Base-by-base conservation (phyloP, 2,888 invertebrate genomes). In the Brachypterus glaber region DNA sequence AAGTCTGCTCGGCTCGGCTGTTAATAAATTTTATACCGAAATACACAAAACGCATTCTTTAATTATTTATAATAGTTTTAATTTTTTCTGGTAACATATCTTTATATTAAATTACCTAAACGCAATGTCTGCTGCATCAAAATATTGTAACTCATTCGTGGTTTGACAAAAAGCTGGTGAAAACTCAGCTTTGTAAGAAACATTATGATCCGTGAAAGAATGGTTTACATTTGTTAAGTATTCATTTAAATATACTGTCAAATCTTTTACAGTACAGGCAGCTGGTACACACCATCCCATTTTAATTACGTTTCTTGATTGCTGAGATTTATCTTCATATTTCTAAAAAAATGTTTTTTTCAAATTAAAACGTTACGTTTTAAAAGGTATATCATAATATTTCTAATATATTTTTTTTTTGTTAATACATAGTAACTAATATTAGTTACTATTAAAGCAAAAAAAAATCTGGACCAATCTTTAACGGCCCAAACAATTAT, bases 231-330 rank as follows among this genome's bases (percentile, higher is more conserved):
- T 55, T 37, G 47, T 50, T 32, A 54, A 45, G 42, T 61, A 56
- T 4, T 54, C 42, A 31, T 60, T 58, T 12, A 64, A 41, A 13
- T 54, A 55, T 14, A 41, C 40, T 46, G 60, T 54, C 27, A 64
- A 44, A 46, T 64, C 61, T 13, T 47, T 35, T 2, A 47, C 33
- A 3, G 58, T 47, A 44, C 65, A 65, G 3, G 64, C 60, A 5
- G 63, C 57, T 12, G 65, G 64, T 16, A 62, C 43, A 35, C 65
- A 65, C 59, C 64, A 60, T 9, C 60, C 65, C 29, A 61, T 37
- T 35, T 60, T 52, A 3, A 58, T 50, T 1, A 52, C 45, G 44
- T 64, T 55, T 45, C 63, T 46, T 2, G 55, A 45, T 45, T 59
- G 55, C 40, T 62, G 54, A 1, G 62, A 59, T 31, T 47, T 47